phyloP scores from a whole-genome alignment of 2,113 vertebrate species.

The Cyphomyrus discorhynchus region DNA sequence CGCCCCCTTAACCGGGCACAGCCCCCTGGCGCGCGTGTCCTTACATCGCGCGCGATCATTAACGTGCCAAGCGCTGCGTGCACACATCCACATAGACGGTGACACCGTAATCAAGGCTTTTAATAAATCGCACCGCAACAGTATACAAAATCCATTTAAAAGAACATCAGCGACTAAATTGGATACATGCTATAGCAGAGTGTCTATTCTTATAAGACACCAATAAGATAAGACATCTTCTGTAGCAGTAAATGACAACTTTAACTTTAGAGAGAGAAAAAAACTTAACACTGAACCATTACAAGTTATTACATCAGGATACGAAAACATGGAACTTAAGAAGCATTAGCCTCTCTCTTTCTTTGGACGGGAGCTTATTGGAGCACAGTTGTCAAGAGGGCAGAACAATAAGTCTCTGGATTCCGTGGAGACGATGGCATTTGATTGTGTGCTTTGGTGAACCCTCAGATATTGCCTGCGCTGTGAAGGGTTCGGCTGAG shows the following conservation, averaged over 20 bases:
- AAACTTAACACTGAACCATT: not conserved
- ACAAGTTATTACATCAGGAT: slow-evolving; percentile 15
- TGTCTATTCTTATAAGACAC: not conserved
- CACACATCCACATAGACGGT: not conserved
- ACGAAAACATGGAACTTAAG: slow-evolving; percentile 17
- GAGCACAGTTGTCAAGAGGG: slow-evolving; percentile 16
- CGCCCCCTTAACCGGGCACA: slow-evolving; percentile 44
- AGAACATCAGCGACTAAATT: not conserved
- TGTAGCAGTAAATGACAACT: not conserved
- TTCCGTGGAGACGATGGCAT: slow-evolving; percentile 46
- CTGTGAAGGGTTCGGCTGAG: slow-evolving; percentile 27
- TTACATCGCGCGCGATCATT: not conserved
- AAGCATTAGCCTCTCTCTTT: slow-evolving; percentile 26
- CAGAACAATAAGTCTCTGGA: slow-evolving; percentile 35
- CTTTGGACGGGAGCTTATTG: slow-evolving; percentile 39
- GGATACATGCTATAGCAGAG: not conserved
- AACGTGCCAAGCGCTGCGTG: not conserved
- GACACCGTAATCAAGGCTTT: slow-evolving; percentile 58
- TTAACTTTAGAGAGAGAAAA: not conserved
- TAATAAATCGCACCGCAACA: slow-evolving; percentile 52
- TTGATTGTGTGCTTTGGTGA: slow-evolving; percentile 52
- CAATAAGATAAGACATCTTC: not conserved
- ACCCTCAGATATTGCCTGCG: slow-evolving; percentile 46
- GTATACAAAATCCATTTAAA: not conserved
- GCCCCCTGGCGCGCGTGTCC: slow-evolving; percentile 19